These are phyloP conservation scores for Trididemnum miniatum DNA, from an alignment of 23 tunicate species.

Conservation along the genomic window DNA sequence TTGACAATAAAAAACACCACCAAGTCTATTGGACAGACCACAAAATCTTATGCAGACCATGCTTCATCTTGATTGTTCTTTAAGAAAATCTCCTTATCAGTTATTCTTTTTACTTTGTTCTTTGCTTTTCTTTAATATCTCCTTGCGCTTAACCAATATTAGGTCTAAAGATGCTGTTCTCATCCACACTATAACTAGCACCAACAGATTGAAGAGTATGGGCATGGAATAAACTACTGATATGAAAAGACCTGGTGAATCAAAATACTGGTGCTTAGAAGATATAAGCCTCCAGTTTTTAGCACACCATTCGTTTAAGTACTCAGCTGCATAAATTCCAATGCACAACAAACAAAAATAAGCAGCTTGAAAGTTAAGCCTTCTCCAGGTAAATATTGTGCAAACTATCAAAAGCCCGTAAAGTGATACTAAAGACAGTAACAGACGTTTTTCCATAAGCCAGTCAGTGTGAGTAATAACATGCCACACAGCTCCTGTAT, in stretches of 20 bases:
- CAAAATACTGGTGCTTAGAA: conserved; percentile 70
- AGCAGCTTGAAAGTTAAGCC: conserved; percentile 40
- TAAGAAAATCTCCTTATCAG: too few relatives aligned
- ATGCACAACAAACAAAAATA: conserved; percentile 55
- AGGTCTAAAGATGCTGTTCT: conserved; percentile 22
- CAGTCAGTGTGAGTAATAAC: conserved; percentile 20
- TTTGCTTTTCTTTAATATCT: not conserved
- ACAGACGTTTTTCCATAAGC: conserved; percentile 18
- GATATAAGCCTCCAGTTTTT: conserved; percentile 59
- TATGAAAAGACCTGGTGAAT: conserved; percentile 72
- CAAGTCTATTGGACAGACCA: too few relatives aligned
- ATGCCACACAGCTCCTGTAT: conserved; percentile 18
- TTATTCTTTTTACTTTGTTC: conserved; percentile 17
- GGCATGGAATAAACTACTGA: conserved; percentile 81
- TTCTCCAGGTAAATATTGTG: conserved; percentile 43
- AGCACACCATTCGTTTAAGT: conserved; percentile 51
- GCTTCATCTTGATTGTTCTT: too few relatives aligned
- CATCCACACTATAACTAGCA: conserved; percentile 40
- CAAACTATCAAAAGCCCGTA: not conserved
- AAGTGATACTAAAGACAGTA: not conserved
- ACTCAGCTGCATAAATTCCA: conserved; percentile 66
- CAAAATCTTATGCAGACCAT: too few relatives aligned
- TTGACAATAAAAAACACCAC: too few relatives aligned
- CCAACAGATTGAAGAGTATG: conserved; percentile 49
- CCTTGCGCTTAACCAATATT: conserved; percentile 2